Base-by-base conservation (phyloP, 2,113 vertebrate genomes). In the Cyphomyrus plagiostoma region DNA sequence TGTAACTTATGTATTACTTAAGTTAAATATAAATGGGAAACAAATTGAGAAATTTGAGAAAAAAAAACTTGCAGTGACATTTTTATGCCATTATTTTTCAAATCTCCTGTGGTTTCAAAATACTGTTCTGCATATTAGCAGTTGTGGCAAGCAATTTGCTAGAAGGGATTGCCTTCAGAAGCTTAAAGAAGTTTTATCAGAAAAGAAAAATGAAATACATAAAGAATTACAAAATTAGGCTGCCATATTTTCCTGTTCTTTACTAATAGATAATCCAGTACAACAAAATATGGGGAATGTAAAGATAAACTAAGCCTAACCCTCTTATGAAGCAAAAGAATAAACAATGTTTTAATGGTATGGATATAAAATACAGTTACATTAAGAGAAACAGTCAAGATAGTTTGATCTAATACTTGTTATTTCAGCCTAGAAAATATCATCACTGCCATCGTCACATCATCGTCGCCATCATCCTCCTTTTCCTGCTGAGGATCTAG, bases 121-220 rank as follows among this genome's bases (percentile, higher is more conserved):
- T 52, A 88, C 83, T 90, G 84, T 94, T 93, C 90, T 92, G 88
- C 82, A 87, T 88, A 92, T 92, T 90, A 91, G 84, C 49, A 88
- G 86, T 77, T 91, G 92, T 90, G 66, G 86, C 23, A 87, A 87
- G 86, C 66, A 85, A 89, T 91, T 85, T 90, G 23, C 90, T 89
- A 15, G 84, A 90, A 88, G 88, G 88, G 46, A 89, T 90, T 92
- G 50, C 89, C 52, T 87, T 87, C 21, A 82, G 26, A 46, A 53
- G 19, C 35, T 74, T 66, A 66, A n/a, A 58, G 90, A 92, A 88
- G 88, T 53, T 88, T 26, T 30, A 91, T 48, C 74, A 83, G 89
- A 88, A 88, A 84, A 92, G 52, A 26, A 4, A 56, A 39, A 58
- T 13, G 30, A 89, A 70, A 49, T 58, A 90, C 80, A 23, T 46